A percentile compares a stretch with the other conserved stretches of the same genome.
Conservation (phyloP, 2,113 vertebrate species). For the Nerophis ophidion region DNA sequence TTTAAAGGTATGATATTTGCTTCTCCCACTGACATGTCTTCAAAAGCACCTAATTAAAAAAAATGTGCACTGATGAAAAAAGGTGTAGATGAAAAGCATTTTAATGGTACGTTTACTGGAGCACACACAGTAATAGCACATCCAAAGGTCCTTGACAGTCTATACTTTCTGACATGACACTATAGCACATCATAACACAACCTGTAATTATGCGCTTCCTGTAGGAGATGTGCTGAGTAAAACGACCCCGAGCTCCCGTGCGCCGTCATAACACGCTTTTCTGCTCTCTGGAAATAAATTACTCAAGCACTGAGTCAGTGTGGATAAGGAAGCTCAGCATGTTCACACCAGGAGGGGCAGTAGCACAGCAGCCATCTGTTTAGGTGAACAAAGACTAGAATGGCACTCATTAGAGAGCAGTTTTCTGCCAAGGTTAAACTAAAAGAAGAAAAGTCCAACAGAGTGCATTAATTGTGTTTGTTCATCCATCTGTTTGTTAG, state of each 20-base stretch:
- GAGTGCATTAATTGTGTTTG: too few species aligned
- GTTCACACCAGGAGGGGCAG: slow-evolving; percentile 55
- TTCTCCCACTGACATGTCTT: slow-evolving; percentile 40
- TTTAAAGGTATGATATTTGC: slow-evolving; percentile 27
- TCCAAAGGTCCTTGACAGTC: slow-evolving; percentile 51
- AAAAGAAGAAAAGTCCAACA: neutral
- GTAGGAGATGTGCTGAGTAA: slow-evolving; percentile 53
- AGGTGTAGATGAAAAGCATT: slow-evolving; percentile 58
- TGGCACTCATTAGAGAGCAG: slow-evolving; percentile 2
- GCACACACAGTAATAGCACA: slow-evolving; percentile 48
- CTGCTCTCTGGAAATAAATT: slow-evolving; percentile 46
- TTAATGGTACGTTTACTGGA: slow-evolving; percentile 59
- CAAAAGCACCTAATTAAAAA: slow-evolving; percentile 42
- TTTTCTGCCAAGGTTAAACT: neutral
- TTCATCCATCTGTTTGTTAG: too few species aligned
- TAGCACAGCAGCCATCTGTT: slow-evolving; percentile 38
- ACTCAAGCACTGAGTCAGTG: slow-evolving; percentile 37
- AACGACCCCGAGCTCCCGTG: slow-evolving; percentile 51
- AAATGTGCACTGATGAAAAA: slow-evolving; percentile 40
- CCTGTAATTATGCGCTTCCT: slow-evolving; percentile 67
- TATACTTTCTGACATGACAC: slow-evolving; percentile 60
- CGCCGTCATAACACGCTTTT: slow-evolving; percentile 51
- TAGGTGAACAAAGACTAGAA: slow-evolving; percentile 39
- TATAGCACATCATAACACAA: slow-evolving; percentile 49
- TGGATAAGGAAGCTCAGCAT: slow-evolving; percentile 35